Percentiles rank a stretch among this genome's conserved stretches.
These are phyloP conservation scores for Phrynosoma platyrhinos DNA, from an alignment of 2,113 vertebrate genomes.

Conservation along the genomic window DNA sequence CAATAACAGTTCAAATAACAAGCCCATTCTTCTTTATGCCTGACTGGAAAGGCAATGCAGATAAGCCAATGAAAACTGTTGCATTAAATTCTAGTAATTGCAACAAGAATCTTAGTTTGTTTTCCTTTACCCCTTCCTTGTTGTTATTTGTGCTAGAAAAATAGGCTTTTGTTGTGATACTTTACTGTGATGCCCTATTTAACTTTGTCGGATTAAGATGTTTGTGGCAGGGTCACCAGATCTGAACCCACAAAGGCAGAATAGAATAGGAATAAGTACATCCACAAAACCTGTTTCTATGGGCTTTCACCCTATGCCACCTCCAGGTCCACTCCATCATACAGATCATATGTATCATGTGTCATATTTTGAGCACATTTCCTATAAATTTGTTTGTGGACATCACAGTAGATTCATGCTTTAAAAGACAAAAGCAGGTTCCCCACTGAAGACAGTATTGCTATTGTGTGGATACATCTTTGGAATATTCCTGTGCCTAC, in stretches of 20 bases:
- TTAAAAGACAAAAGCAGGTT: too few species aligned
- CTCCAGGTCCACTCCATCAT: too few species aligned
- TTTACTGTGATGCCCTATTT: constrained; percentile 9
- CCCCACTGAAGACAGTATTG: too few species aligned
- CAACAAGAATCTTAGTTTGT: constrained; percentile 26
- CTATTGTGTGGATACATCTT: too few species aligned
- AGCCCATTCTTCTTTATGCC: constrained; percentile 21
- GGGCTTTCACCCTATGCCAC: neutral
- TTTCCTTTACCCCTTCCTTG: constrained; percentile 35
- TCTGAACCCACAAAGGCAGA: neutral
- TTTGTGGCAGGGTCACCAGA: neutral
- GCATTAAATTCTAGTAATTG: constrained; percentile 13
- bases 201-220: constrained; percentile 1
- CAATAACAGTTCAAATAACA: constrained; percentile 18
- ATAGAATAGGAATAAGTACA: neutral
- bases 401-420: too few species aligned
- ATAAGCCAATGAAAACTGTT: constrained; percentile 55
- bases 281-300: neutral
- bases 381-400: too few species aligned
- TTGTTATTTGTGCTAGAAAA: constrained; percentile 27
- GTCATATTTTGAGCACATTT: too few species aligned
- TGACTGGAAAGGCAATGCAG: constrained; percentile 36
- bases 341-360: too few species aligned
- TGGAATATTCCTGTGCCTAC: too few species aligned
- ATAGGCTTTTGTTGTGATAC: neutral